Conservation (phyloP, 2,888 invertebrate genomes). For the Pseudolycoriella hygida region DNA sequence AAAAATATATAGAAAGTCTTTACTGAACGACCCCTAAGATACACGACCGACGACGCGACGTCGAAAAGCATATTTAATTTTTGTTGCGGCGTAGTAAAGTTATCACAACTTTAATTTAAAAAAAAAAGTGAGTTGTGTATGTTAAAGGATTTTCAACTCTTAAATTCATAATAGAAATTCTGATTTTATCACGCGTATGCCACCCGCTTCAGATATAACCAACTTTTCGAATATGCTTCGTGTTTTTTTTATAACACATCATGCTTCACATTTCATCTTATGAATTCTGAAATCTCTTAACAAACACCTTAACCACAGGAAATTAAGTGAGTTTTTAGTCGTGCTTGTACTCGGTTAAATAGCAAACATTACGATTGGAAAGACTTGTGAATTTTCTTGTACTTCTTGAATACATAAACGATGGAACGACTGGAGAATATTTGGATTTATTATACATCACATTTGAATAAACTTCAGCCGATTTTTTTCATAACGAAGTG, state of each 20-base stretch:
- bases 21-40: too few relatives aligned
- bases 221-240: background rate
- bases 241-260: background rate
- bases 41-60: too few relatives aligned
- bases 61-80: too few relatives aligned
- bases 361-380: conserved; percentile 3
- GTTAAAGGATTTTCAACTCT: background rate
- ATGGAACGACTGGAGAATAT: background rate
- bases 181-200: background rate
- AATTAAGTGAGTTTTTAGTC: conserved; percentile 10
- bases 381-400: background rate
- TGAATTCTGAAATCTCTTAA: conserved; percentile 5
- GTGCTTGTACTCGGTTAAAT: conserved; percentile 4
- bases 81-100: too few relatives aligned
- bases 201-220: too few relatives aligned
- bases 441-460: conserved; percentile 5
- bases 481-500: too few relatives aligned
- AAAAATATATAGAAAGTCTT: too few relatives aligned
- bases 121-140: background rate
- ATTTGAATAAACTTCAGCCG: conserved; percentile 5
- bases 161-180: background rate
- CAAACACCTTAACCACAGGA: conserved; percentile 10
- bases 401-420: background rate
- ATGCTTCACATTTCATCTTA: conserved; percentile 1
- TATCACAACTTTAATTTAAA: background rate